Evolutionary conservation across 2,888 invertebrate species (phyloP).

Genomic region (Ectobius pallidus): DNA sequence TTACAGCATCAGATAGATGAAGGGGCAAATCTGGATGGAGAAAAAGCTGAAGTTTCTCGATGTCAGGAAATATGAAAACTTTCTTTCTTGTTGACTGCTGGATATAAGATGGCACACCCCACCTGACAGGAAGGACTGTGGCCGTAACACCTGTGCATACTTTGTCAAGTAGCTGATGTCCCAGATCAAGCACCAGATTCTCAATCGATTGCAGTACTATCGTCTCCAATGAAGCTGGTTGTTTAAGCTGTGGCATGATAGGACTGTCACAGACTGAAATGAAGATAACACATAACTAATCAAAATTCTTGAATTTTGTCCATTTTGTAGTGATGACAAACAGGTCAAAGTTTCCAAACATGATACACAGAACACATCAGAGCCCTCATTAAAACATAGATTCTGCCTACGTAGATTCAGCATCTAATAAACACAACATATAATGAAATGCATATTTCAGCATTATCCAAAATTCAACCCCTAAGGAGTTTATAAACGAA

Average conservation of each 20-base stretch:
- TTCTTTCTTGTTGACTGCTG: not conserved
- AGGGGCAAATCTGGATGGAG: constrained; percentile 4
- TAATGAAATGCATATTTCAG: no score
- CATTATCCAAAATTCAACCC: no score
- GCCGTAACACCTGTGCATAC: not conserved
- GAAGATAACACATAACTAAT: not conserved
- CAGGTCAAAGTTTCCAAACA: no score
- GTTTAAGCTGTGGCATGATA: constrained; percentile 12
- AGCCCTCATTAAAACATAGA: no score
- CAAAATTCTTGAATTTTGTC: no score
- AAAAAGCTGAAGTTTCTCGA: not conserved
- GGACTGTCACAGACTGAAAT: not conserved
- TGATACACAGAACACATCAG: no score
- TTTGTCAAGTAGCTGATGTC: not conserved
- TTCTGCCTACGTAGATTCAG: no score
- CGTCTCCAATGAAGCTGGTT: constrained; percentile 1
- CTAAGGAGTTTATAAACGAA: no score
- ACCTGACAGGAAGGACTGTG: not conserved
- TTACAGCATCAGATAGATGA: not conserved
- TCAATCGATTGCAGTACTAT: not conserved
- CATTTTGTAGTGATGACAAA: no score
- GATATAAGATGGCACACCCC: not conserved
- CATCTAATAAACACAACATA: no score
- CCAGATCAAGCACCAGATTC: not conserved
- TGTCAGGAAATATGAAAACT: not conserved